Conservation (phyloP, 2,888 invertebrate genomes). For the Homarus gammarus region DNA sequence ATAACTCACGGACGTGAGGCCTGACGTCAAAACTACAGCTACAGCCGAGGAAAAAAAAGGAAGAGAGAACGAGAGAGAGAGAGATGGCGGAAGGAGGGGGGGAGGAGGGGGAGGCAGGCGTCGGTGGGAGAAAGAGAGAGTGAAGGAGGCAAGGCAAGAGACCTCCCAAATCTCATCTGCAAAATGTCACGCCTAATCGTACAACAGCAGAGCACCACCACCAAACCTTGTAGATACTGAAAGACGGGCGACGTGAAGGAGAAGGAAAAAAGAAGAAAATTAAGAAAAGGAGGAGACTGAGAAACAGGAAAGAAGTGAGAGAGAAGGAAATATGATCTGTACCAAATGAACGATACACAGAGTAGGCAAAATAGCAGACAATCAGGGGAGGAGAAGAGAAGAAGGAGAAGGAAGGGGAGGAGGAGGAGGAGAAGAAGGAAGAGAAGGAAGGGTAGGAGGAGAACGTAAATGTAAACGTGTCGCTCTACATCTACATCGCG, state of each 20-base stretch:
- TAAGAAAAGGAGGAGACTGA: not conserved
- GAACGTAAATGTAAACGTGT: not conserved
- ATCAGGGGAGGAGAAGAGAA: too few species aligned
- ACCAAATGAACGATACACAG: not conserved
- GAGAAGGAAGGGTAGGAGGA: not conserved
- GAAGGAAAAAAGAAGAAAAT: not conserved
- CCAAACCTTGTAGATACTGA: not conserved
- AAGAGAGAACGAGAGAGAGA: not conserved
- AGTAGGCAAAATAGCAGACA: not conserved
- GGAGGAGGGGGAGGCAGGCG: not conserved
- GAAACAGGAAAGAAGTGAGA: not conserved
- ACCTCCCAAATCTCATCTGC: constrained; percentile 42
- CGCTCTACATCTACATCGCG: not conserved
- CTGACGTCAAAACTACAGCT: not conserved
- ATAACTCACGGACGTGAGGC: not conserved
- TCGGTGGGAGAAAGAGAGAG: constrained; percentile 20
- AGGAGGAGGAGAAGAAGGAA: not conserved
- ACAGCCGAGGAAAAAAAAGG: not conserved
- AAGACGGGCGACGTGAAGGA: not conserved
- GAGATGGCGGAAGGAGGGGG: not conserved
- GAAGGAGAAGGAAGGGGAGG: too few species aligned
- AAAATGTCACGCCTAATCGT: constrained; percentile 43
- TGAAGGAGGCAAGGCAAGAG: not conserved
- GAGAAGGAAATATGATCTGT: not conserved
- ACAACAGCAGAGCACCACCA: not conserved